A percentile compares a stretch with the other conserved stretches of the same genome.
Evolutionary conservation across 2,888 invertebrate species (phyloP).

Genomic region (Sinopyrophorus schimmeli): DNA sequence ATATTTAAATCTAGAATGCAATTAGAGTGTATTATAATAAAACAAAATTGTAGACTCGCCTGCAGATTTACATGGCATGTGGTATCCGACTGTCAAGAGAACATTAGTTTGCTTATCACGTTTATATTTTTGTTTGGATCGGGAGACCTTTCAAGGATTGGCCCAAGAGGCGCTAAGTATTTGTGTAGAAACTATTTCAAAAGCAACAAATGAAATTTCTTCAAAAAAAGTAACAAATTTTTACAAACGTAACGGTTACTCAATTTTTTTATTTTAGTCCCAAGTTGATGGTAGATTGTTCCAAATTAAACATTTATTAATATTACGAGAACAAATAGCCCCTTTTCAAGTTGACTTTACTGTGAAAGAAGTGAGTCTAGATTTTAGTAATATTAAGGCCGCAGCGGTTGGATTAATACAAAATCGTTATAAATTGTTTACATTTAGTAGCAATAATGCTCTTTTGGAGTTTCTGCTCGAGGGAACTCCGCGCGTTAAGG

Average conservation of each 20-base stretch:
- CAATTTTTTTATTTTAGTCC: slow-evolving; percentile 56
- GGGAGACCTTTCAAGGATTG: slow-evolving; percentile 93
- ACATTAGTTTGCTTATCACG: slow-evolving; percentile 94
- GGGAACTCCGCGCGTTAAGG: slow-evolving; percentile 91
- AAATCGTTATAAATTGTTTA: slow-evolving; percentile 82
- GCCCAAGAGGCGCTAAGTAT: slow-evolving; percentile 94
- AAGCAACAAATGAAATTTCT: slow-evolving; percentile 79
- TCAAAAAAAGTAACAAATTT: slow-evolving; percentile 61
- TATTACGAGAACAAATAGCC: slow-evolving; percentile 95
- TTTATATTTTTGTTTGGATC: slow-evolving; percentile 89
- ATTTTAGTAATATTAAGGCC: slow-evolving; percentile 90
- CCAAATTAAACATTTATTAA: slow-evolving; percentile 95
- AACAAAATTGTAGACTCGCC: slow-evolving; percentile 45
- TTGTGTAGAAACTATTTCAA: slow-evolving; percentile 88
- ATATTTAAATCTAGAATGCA: slow-evolving; percentile 20
- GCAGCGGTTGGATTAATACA: slow-evolving; percentile 78
- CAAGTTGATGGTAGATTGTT: slow-evolving; percentile 95
- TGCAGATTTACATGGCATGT: slow-evolving; percentile 97
- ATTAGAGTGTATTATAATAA: background rate
- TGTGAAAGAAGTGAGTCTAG: slow-evolving; percentile 89
- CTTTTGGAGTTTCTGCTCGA: slow-evolving; percentile 89
- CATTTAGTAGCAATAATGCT: slow-evolving; percentile 81
- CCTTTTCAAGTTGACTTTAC: slow-evolving; percentile 96
- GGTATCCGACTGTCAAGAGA: slow-evolving; percentile 97
- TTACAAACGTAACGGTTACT: background rate